Base-by-base conservation (phyloP, 1,140 invertebrate species). In the Stenopsyche tienmushanensis region DNA sequence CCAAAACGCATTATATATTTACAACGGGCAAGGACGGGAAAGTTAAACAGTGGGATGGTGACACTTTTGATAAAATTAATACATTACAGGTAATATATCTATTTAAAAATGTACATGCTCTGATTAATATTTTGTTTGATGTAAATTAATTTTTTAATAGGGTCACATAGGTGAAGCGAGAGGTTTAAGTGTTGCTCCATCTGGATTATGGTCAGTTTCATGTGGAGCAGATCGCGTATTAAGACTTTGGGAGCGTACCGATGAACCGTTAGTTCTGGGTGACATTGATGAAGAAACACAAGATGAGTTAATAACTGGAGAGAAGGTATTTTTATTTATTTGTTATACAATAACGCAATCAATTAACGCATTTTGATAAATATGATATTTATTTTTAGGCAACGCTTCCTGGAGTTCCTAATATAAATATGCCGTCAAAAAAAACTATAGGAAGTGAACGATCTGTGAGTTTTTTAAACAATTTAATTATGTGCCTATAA, bases 21-120 rank as follows among this genome's bases (percentile, higher is more conserved):
- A 91, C 92, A 1, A 89, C 87, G 62, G 92, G 94, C 0, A 97
- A 94, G 79, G 97, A 99, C 80, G 93, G 93, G 1, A 90, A 89
- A 74, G 80, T 98, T 0, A 98, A 97, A 78, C 89, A 98, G 77
- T 99, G 97, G 96, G 97, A 99, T 82, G 95, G 86, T 0, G 96
- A 98, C 75, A 91, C 83, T 53, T 98, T 93, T 75, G 85, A 95
- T 71, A 92, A 94, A 79, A 94, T 98, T 59, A 80, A 90, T 7
- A 96, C 94, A 0, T 77, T 98, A n/a, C 84, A 92, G 77, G 92
- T 93, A 83, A 76, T 17, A 29, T 55, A 44, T 64, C 18, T 62
- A n/a, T n/a, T 21, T 50, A 52, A 52, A 24, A 26, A 41, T 42
- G 8, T 41, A 15, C 26, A 29, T 58, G 23, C 20, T 17, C 34